Evolutionary conservation across 2,888 invertebrate species (phyloP).

Genomic region (Ochropacha duplaris): DNA sequence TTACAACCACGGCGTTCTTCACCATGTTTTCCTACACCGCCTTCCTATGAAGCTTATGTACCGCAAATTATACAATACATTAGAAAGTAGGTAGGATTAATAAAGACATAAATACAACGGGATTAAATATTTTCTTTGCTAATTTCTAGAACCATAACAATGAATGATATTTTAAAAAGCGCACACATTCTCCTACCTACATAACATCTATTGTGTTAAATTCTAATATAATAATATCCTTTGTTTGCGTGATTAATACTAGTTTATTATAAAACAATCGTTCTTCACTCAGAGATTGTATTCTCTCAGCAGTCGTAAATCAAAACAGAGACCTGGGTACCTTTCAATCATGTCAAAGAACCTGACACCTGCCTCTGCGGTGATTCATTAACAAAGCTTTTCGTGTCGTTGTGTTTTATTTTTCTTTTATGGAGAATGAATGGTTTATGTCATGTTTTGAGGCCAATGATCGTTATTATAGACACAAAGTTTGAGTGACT

Average conservation of each 20-base stretch:
- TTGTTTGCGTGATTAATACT: neutral
- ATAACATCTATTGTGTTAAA: neutral
- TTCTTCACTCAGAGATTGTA: neutral
- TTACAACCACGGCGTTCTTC: too few species aligned
- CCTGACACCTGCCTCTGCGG: neutral
- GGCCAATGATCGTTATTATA: neutral
- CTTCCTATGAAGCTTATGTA: too few species aligned
- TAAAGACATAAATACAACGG: neutral
- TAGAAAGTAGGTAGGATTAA: too few species aligned
- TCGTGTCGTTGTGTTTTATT: neutral
- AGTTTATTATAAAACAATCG: neutral
- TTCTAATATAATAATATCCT: neutral
- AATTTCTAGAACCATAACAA: neutral
- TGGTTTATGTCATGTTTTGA: neutral
- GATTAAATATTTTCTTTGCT: neutral
- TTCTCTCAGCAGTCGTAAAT: neutral
- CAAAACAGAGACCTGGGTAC: neutral
- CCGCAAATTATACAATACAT: too few species aligned
- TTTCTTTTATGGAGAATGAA: neutral
- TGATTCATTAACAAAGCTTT: neutral
- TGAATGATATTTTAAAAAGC: neutral
- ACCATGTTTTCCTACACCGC: too few species aligned
- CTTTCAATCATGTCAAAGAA: conserved; percentile 1
- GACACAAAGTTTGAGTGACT: too few species aligned
- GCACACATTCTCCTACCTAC: neutral